These are phyloP conservation scores for Cyrtodaria siliqua DNA, from an alignment of 2,888 invertebrate species.

Conservation along the genomic window DNA sequence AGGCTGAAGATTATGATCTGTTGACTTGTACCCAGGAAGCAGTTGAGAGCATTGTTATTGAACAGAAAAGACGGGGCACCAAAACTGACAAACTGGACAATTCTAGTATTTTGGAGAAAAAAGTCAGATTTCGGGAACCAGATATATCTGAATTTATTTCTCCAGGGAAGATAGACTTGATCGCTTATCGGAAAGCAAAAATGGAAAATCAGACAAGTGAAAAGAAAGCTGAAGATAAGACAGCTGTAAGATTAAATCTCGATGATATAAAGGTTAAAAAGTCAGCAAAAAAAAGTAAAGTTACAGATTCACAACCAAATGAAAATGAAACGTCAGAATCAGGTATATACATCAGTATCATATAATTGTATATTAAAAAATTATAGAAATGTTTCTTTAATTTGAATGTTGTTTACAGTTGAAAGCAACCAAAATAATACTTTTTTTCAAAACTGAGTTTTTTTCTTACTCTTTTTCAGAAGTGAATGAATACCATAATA, in stretches of 20 bases:
- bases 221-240: background rate
- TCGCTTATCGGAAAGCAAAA: constrained; percentile 41
- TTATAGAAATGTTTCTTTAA: no score
- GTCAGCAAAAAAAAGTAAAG: background rate
- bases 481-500: no score
- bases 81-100: background rate
- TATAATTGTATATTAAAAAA: no score
- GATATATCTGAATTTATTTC: constrained; percentile 42
- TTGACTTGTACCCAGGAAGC: constrained; percentile 79
- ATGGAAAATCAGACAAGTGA: constrained; percentile 1
- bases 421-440: no score
- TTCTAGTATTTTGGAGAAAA: constrained; percentile 21
- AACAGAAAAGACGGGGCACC: background rate
- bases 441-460: no score
- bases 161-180: constrained; percentile 39
- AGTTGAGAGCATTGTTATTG: constrained; percentile 51
- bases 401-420: no score
- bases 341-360: no score
- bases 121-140: constrained; percentile 59
- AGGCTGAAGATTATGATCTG: constrained; percentile 81
- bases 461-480: no score
- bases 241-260: background rate
- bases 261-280: background rate
- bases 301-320: no score
- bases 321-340: no score